Conservation (phyloP, 2,113 vertebrate species). For the Copsychus sechellarum region DNA sequence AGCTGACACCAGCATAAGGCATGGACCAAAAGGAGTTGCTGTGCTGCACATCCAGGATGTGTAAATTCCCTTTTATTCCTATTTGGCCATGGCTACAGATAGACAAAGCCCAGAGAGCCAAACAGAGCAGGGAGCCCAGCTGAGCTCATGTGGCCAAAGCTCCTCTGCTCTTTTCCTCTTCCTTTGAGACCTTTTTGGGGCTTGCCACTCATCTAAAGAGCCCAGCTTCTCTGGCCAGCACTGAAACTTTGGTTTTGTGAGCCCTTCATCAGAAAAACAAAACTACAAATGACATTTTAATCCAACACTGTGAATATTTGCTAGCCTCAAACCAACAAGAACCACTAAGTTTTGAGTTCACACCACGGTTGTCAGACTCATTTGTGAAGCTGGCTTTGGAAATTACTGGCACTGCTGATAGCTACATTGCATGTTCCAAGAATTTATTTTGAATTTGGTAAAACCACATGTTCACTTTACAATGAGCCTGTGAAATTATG, state of each 20-base stretch:
- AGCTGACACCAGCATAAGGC: neutral
- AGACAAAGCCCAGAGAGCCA: neutral
- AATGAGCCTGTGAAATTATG: neutral
- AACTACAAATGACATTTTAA: neutral
- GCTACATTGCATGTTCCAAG: rapidly evolving
- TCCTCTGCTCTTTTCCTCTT: neutral
- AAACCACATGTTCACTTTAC: neutral
- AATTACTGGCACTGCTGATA: neutral
- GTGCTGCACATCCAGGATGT: neutral
- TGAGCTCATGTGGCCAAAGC: rapidly evolving
- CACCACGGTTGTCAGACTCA: neutral
- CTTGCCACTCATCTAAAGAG: neutral
- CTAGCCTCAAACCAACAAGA: neutral
- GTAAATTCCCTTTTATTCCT: neutral
- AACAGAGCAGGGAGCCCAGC: neutral
- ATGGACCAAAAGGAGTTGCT: rapidly evolving
- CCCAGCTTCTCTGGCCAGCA: neutral
- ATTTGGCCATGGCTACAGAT: rapidly evolving
- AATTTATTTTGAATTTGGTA: neutral
- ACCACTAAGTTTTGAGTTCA: neutral
- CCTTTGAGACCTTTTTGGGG: neutral
- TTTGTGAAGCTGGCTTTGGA: neutral
- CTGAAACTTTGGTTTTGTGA: neutral
- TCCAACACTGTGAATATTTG: neutral
- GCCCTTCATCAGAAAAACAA: neutral